Percentiles rank a stretch among this genome's conserved stretches.
Evolutionary conservation across 2,888 invertebrate species (phyloP).

Genomic region (Andrena chrysosceles): DNA sequence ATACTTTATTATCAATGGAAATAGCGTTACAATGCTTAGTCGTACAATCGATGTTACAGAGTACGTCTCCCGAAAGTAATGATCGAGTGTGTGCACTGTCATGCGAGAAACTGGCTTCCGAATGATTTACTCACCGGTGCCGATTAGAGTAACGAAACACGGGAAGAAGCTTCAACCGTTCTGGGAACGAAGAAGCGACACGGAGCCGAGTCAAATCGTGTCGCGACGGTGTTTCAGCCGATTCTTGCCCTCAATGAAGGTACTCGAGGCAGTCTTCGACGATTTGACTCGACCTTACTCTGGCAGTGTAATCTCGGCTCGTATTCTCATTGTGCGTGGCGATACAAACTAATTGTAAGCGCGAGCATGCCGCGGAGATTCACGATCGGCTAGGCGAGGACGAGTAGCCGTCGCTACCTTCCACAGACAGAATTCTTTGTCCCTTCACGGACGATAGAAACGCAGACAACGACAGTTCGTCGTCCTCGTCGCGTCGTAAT

Average conservation of each 20-base stretch:
- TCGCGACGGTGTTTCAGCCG: neutral
- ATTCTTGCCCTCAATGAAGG: neutral
- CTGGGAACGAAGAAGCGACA: neutral
- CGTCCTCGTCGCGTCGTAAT: neutral
- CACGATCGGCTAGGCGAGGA: neutral
- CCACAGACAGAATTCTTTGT: neutral
- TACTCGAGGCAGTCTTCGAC: neutral
- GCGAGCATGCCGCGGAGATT: constrained; percentile 15
- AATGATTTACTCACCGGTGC: constrained; percentile 1
- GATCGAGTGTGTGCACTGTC: neutral
- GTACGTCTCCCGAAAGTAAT: constrained; percentile 54
- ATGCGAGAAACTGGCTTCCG: constrained; percentile 10
- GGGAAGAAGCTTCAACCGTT: neutral
- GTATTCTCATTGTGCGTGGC: constrained; percentile 9
- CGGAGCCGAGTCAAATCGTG: neutral
- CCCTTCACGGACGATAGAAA: neutral
- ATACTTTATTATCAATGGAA: constrained; percentile 80
- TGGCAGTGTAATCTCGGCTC: constrained; percentile 10
- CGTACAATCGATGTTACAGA: constrained; percentile 72
- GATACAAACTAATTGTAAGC: constrained; percentile 4
- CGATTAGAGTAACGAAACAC: neutral
- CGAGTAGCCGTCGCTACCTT: neutral
- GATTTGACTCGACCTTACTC: constrained; percentile 14
- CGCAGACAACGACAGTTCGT: neutral
- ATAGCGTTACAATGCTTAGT: constrained; percentile 77